Conservation (phyloP, 2,797 vertebrate species). For the Melanitta fusca region DNA sequence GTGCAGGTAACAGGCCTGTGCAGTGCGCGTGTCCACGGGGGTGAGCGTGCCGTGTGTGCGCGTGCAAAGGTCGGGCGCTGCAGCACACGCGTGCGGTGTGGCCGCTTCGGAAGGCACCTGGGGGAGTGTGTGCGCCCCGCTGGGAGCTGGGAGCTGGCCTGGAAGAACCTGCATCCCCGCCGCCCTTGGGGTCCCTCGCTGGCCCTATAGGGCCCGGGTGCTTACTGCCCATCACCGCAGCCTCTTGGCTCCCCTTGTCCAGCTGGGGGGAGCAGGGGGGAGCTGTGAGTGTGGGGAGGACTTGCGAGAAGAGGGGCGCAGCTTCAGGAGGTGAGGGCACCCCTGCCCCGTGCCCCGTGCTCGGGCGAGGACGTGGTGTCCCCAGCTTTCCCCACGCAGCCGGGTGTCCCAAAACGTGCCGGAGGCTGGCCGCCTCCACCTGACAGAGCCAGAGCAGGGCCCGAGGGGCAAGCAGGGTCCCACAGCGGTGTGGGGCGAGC, state of each 20-base stretch:
- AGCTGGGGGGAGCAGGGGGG: background rate
- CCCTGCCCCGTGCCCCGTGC: background rate
- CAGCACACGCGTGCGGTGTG: background rate
- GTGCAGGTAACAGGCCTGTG: background rate
- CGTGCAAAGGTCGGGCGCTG: background rate
- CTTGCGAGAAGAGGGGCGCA: background rate
- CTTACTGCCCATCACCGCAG: background rate
- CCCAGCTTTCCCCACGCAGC: background rate
- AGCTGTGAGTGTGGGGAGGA: background rate
- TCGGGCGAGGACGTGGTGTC: background rate
- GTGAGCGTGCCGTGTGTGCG: background rate
- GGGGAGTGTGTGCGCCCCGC: background rate
- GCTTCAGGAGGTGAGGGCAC: background rate
- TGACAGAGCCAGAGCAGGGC: no score
- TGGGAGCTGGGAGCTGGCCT: background rate
- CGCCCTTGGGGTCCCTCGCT: background rate
- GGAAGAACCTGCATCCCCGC: background rate
- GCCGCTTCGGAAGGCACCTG: background rate
- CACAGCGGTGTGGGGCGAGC: no score
- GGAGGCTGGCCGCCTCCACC: background rate
- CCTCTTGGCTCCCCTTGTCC: background rate
- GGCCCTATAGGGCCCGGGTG: no score
- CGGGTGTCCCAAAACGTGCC: background rate
- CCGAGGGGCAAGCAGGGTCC: no score
- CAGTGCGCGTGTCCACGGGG: background rate